Conservation (phyloP, 2,113 vertebrate species). For the Hippolais icterina region DNA sequence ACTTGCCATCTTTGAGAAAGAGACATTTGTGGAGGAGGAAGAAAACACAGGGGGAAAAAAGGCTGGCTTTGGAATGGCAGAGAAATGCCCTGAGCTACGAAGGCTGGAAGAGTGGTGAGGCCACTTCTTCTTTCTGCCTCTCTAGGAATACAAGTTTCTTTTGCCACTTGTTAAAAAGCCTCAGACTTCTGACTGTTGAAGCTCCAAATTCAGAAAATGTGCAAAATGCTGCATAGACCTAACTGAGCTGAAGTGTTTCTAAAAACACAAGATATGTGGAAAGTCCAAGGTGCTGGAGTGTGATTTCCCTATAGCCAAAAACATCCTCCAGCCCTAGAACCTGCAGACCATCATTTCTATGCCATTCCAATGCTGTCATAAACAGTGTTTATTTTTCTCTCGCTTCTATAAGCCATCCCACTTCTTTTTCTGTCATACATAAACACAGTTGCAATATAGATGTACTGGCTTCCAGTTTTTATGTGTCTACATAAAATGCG, state of each 20-base stretch:
- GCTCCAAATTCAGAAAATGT: neutral
- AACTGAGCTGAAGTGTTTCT: neutral
- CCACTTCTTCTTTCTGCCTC: neutral
- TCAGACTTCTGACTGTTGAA: neutral
- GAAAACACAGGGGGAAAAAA: rapidly evolving
- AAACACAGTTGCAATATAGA: neutral
- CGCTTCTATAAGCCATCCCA: neutral
- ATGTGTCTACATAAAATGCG: neutral
- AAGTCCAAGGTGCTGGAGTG: neutral
- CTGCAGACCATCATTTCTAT: neutral
- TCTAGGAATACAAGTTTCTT: neutral
- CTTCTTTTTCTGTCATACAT: neutral
- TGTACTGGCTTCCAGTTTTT: neutral
- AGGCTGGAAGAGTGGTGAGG: neutral
- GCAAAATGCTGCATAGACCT: neutral
- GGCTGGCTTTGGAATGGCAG: neutral
- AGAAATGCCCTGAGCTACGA: neutral
- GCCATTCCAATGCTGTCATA: neutral
- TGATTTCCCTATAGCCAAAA: neutral
- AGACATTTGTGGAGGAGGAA: neutral
- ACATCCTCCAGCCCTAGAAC: neutral
- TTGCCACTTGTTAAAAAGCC: neutral
- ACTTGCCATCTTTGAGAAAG: neutral
- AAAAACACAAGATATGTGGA: neutral
- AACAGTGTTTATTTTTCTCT: neutral